Evolutionary conservation across 2,113 vertebrate species (phyloP), one percentile per base, ranked within the genome.

Genomic region (Casuarius casuarius): DNA sequence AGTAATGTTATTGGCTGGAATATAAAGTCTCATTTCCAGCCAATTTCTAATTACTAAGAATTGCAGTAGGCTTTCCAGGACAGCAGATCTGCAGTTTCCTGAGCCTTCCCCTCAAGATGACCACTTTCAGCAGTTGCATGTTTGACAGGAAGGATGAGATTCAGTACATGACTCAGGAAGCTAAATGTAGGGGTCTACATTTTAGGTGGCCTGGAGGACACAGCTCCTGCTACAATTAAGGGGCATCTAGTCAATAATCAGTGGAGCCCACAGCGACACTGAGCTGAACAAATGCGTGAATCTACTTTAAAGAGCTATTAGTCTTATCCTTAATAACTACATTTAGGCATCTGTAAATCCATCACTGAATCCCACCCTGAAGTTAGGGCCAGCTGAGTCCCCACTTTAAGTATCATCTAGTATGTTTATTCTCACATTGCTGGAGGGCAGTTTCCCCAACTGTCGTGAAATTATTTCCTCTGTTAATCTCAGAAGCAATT

Each of bases 41-140:
- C 91, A 82, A 59, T 74, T 92, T 91, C 49, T 76, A 91, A 94
- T 91, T 66, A 84, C 54, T 87, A 73, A 94, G 88, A 92, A 73
- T 52, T 62, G 2, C 33, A 85, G 46, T 7, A 82, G 81, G 54
- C 49, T 91, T 91, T 89, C 73, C 96, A 93, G 80, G 80, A 86
- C 17, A 92, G 76, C 52, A 78, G 35, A 92, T 91, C 33, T 91
- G 80, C 70, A 94, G 90, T 67, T 84, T 66, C 59, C 20, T 49
- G 20, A 31, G n/a, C 46, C 46, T 79, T 25, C 44, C 49, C 31
- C n/a, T 63, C 29, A 83, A 83, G 71, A 87, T 62, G 77, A 83
- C 58, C 71, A 46, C 74, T 89, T 89, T 52, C 78, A 89, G 33
- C 94, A 92, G 67, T 82, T 5, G 31, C 5, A 82, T 62, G 82